Percentiles rank a stretch among this genome's conserved stretches.
Evolutionary conservation across 2,888 invertebrate species (phyloP).

Genomic region (Diplolepis rosae): DNA sequence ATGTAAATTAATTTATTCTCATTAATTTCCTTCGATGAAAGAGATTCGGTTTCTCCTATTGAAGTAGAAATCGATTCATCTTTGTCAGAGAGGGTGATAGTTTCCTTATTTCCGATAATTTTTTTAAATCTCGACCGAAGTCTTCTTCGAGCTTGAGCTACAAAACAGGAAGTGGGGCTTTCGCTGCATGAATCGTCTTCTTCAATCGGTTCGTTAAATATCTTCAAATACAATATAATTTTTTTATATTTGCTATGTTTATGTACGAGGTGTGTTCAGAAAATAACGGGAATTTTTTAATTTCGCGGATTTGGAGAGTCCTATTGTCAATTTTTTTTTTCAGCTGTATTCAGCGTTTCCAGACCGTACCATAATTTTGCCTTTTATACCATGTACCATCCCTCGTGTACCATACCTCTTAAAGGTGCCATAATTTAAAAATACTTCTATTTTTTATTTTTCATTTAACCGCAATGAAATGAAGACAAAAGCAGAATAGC

Average conservation of each 20-base stretch:
- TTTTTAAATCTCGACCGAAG: constrained; percentile 43
- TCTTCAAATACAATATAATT: constrained; percentile 50
- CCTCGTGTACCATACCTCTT: no score
- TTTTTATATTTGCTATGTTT: background rate
- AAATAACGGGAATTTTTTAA: background rate
- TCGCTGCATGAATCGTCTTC: constrained; percentile 47
- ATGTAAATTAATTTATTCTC: constrained; percentile 59
- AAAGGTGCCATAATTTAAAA: no score
- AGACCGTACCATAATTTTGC: no score
- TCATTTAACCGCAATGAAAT: no score
- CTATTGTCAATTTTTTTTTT: no score
- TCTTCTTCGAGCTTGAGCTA: constrained; percentile 54
- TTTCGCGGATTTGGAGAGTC: no score
- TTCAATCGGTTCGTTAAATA: constrained; percentile 58
- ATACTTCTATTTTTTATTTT: no score
- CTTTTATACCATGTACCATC: no score
- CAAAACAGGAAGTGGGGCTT: constrained; percentile 55
- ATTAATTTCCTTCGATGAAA: constrained; percentile 55
- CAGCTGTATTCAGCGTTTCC: no score
- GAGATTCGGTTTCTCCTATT: constrained; percentile 61
- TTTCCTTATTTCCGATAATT: background rate
- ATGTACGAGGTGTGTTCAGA: background rate
- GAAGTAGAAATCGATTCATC: constrained; percentile 56
- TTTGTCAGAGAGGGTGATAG: constrained; percentile 11
- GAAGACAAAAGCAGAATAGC: no score